A percentile compares a stretch with the other conserved stretches of the same genome.
Conservation (phyloP, 2,888 invertebrate species). For the Philonicus albiceps region DNA sequence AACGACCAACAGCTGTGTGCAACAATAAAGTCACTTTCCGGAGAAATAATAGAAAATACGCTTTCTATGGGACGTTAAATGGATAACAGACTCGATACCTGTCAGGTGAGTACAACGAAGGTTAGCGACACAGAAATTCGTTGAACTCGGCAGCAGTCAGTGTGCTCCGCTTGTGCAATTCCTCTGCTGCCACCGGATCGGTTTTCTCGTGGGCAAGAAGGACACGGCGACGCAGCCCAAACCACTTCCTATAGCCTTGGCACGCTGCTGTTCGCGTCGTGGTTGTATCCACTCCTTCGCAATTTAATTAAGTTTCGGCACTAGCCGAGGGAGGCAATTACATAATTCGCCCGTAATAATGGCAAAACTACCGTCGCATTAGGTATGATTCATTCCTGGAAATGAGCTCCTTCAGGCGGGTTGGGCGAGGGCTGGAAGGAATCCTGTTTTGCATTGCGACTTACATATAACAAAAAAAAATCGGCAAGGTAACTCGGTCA, state of each 20-base stretch:
- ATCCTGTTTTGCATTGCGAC: background rate
- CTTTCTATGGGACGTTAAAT: conserved; percentile 14
- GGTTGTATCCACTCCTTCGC: background rate
- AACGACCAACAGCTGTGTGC: background rate
- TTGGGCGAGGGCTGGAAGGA: background rate
- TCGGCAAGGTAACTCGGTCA: background rate
- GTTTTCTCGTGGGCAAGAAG: background rate
- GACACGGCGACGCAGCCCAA: background rate
- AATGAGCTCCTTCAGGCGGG: background rate
- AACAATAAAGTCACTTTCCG: background rate
- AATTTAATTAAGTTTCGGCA: background rate
- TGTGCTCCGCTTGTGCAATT: background rate
- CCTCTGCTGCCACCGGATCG: background rate
- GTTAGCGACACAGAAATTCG: background rate
- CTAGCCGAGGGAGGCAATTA: background rate
- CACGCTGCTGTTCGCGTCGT: background rate
- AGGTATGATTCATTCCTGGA: background rate
- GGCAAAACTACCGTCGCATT: background rate
- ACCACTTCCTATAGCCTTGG: background rate
- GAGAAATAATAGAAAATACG: conserved; percentile 20
- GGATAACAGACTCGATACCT: conserved; percentile 21
- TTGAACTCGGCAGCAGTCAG: background rate
- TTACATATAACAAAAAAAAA: background rate
- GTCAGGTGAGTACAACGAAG: conserved; percentile 9
- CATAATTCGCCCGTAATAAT: background rate